Percentiles rank a stretch among this genome's conserved stretches.
These are phyloP conservation scores for Halcyon leucocephala DNA, from an alignment of 2,797 vertebrate genomes.

Conservation along the genomic window DNA sequence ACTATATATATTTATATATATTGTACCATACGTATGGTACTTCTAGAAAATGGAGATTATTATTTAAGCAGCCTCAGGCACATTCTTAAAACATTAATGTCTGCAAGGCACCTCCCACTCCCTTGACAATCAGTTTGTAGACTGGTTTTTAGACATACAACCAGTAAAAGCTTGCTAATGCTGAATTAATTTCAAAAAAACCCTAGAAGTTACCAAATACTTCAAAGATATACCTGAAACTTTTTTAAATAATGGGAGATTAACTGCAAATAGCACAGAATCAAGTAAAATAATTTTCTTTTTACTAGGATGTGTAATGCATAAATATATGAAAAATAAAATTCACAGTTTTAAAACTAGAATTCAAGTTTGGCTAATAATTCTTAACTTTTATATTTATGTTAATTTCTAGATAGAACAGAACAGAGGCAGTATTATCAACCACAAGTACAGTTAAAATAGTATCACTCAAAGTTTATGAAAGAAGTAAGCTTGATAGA, in stretches of 20 bases:
- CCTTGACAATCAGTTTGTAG: conserved; percentile 72
- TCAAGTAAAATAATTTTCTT: conserved; percentile 70
- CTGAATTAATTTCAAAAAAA: conserved; percentile 66
- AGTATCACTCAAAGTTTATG: conserved; percentile 77
- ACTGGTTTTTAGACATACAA: conserved; percentile 66
- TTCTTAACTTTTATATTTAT: conserved; percentile 78
- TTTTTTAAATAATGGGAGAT: conserved; percentile 77
- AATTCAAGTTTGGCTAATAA: conserved; percentile 87
- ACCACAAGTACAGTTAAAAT: conserved; percentile 79
- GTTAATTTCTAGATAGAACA: conserved; percentile 81
- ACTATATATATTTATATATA: conserved; percentile 22
- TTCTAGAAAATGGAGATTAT: conserved; percentile 74
- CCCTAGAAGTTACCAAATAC: conserved; percentile 72
- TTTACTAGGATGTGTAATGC: conserved; percentile 79
- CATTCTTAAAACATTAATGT: conserved; percentile 76
- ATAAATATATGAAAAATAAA: conserved; percentile 87
- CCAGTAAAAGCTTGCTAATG: conserved; percentile 69
- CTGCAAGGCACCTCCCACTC: conserved; percentile 82
- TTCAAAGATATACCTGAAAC: conserved; percentile 74
- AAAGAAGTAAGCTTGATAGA: conserved; percentile 85
- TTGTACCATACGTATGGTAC: conserved; percentile 39
- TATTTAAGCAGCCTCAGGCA: conserved; percentile 80
- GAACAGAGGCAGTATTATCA: conserved; percentile 80
- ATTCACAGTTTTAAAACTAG: conserved; percentile 86
- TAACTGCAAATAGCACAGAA: conserved; percentile 78